Evolutionary conservation across 2,888 invertebrate genomes (phyloP), one percentile per base, ranked within the genome.

Genomic region (Halocaridina rubra): DNA sequence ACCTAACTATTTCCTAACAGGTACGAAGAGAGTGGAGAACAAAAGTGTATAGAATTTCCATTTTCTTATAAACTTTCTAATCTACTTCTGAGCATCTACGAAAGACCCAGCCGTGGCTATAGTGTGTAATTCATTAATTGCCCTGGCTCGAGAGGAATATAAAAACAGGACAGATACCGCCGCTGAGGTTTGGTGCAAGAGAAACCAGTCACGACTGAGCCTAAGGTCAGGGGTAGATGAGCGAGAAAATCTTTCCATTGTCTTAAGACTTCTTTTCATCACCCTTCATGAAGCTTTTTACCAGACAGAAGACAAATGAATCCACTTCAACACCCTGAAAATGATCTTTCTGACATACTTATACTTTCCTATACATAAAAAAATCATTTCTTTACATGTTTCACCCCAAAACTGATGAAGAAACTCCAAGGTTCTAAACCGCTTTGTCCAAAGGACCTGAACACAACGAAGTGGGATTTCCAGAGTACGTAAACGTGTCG

Each of bases 131-230:
- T 53, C 53, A 53, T 53, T 53, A 53, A 53, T 53, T 53, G 19
- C 19, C n/a, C 16, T 53, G 53, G 53, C 53, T 53, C 4, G 19
- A 72, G 46, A 39, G 46, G 16, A 72, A 72, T 33, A 72, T 24
- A 72, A 33, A 72, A 72, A 39, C 72, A 16, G 29, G 72, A 46
- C n/a, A 46, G 27, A 46, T 39, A 72, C 33, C 72, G 72, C 72
- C 72, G 46, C 33, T 46, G 46, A 72, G 72, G 46, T 39, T 72
- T 39, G 72, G 19, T 46, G 33, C n/a, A n/a, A n/a, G n/a, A n/a
- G 72, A 46, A 72, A 72, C 72, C 24, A 46, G 72, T 72, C 72
- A 72, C 72, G 72, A 72, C 72, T 19, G 22, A 24, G 30, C 72
- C 72, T 46, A n/a, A 19, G 72, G 72, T 46, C 46, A 39, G 72